Evolutionary conservation across 2,888 invertebrate genomes (phyloP).

Genomic region (Tenodera sinensis): DNA sequence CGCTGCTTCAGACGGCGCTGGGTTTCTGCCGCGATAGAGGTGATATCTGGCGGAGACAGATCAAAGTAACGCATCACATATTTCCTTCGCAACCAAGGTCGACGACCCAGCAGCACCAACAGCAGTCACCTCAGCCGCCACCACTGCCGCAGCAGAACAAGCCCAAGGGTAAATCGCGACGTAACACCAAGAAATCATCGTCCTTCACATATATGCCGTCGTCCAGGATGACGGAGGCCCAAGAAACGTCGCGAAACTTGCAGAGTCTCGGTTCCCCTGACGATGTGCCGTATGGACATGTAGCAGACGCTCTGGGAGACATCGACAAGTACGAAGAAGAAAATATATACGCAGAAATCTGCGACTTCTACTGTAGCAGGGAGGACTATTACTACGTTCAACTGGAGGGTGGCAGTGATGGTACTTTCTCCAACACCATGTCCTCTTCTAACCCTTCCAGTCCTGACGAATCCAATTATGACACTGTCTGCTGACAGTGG

Average conservation of each 20-base stretch:
- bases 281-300: slow-evolving; percentile 67
- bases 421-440: slow-evolving; percentile 42
- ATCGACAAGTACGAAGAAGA: slow-evolving; percentile 49
- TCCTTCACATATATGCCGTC: slow-evolving; percentile 44
- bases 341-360: slow-evolving; percentile 70
- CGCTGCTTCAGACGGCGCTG: slow-evolving; percentile 60
- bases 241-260: not conserved
- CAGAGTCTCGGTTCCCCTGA: slow-evolving; percentile 41
- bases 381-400: slow-evolving; percentile 42
- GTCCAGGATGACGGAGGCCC: not conserved
- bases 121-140: slow-evolving; percentile 43
- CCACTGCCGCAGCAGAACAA: slow-evolving; percentile 35
- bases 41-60: slow-evolving; percentile 44
- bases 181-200: slow-evolving; percentile 45
- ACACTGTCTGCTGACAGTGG: slow-evolving; percentile 43
- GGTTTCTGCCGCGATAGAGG: slow-evolving; percentile 56
- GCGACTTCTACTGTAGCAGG: slow-evolving; percentile 41
- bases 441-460: slow-evolving; percentile 41
- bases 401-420: slow-evolving; percentile 42
- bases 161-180: slow-evolving; percentile 41
- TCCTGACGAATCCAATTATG: slow-evolving; percentile 44
- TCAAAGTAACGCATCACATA: slow-evolving; percentile 38
- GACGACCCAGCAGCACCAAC: slow-evolving; percentile 44
- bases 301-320: slow-evolving; percentile 54
- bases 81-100: slow-evolving; percentile 37